Conservation (phyloP, 2,113 vertebrate species). For the Anoura caudifer region DNA sequence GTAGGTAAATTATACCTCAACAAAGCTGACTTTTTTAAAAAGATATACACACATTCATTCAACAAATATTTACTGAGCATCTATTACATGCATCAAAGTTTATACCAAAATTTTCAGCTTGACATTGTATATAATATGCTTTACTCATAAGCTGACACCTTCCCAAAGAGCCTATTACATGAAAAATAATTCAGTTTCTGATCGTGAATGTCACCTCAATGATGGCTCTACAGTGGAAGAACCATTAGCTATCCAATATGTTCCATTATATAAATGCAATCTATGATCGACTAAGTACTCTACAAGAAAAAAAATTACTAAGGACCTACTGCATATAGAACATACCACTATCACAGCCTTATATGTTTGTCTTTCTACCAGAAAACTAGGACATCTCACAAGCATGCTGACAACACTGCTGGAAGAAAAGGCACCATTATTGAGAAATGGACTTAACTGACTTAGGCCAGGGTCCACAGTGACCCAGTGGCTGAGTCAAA, state of each 20-base stretch:
- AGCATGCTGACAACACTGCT: neutral
- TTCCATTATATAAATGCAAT: neutral
- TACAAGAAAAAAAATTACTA: neutral
- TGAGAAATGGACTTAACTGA: neutral
- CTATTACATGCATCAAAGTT: slow-evolving; percentile 21
- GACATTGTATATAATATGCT: neutral
- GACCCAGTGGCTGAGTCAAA: neutral
- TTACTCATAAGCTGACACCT: neutral
- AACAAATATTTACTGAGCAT: neutral
- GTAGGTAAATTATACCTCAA: neutral
- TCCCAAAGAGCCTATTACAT: neutral
- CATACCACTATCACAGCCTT: neutral
- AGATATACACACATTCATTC: neutral
- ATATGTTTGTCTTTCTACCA: neutral
- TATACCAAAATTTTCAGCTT: slow-evolving; percentile 29
- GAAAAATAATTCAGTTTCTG: slow-evolving; percentile 36
- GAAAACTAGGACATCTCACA: neutral
- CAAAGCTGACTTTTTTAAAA: neutral
- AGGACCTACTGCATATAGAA: neutral
- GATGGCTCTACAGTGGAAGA: neutral
- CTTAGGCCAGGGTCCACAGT: neutral
- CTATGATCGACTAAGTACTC: neutral
- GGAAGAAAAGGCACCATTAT: neutral
- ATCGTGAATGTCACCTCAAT: neutral
- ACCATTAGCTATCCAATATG: neutral